Conservation (phyloP, 1,140 invertebrate genomes). For the Oryctes rhinoceros region DNA sequence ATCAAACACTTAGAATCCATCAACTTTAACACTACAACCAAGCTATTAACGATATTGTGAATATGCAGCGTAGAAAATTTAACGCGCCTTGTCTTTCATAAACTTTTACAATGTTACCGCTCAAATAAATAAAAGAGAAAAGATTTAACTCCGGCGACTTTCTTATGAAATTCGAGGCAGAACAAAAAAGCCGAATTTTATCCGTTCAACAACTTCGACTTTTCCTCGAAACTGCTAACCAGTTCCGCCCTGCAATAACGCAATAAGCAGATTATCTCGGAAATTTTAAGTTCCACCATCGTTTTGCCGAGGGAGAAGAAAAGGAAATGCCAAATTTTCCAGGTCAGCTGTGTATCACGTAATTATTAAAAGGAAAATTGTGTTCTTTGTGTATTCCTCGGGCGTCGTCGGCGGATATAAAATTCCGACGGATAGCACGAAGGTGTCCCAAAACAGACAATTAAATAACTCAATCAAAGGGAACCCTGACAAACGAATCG, state of each 20-base stretch:
- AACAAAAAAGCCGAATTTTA: not conserved
- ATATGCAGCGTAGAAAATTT: too few species aligned
- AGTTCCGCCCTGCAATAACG: not conserved
- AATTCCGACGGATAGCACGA: not conserved
- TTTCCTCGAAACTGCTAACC: not conserved
- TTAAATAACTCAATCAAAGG: slow-evolving; percentile 10
- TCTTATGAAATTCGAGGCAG: not conserved
- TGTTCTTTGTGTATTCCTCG: not conserved
- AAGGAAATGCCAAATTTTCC: slow-evolving; percentile 15
- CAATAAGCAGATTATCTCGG: slow-evolving; percentile 17
- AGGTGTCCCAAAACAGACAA: slow-evolving; percentile 4
- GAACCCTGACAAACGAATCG: not conserved
- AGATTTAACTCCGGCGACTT: not conserved
- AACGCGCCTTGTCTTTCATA: too few species aligned
- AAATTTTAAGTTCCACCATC: not conserved
- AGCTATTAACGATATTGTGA: too few species aligned
- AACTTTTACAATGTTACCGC: too few species aligned
- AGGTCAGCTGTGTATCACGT: slow-evolving; percentile 8
- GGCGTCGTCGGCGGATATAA: not conserved
- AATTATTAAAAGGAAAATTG: slow-evolving; percentile 19
- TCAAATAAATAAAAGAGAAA: not conserved
- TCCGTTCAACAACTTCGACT: not conserved
- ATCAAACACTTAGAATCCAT: too few species aligned
- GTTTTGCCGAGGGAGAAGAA: not conserved
- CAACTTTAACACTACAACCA: too few species aligned